Evolutionary conservation across 2,888 invertebrate genomes (phyloP), one percentile per base, ranked within the genome.

Genomic region (Dryomyza anilis): DNA sequence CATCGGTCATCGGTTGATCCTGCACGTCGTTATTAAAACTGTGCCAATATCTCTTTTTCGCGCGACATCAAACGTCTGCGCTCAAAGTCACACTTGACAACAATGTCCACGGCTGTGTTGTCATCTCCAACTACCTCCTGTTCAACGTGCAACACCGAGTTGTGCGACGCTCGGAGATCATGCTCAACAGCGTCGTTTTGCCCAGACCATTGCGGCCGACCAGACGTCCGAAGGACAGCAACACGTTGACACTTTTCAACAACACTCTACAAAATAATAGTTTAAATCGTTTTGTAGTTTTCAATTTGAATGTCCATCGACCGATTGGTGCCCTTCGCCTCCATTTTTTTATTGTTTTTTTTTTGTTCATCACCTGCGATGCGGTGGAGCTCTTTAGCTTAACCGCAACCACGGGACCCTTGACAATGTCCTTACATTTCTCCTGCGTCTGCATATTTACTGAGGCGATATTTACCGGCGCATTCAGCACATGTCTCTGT

Each of bases 61-160:
- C 91, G 88, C 65, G 87, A 86, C 55, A 99, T 81, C 55, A 99
- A 86, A 50, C 84, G 83, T 74, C 91, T 90, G 70, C 98, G 88
- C 65, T 91, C 89, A 3, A 87, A 88, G 84, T 99, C 98, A 85
- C 96, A 96, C 84, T 97, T 92, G 57, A 99, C 85, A 0, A 99
- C 98, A 82, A 96, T 96, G 72, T 98, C 92, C 16, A 99, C 83
- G 0, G 98, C 98, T 36, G 90, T 83, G 0, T 98, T 98, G 5
- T 98, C 96, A 83, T 99, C 95, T 0, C 98, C 99, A 1, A 94
- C 92, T 0, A 99, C 98, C 84, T 99, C 99, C 83, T 99, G 99
- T 83, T 99, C 99, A 1, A 99, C 99, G 77, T 98, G 98, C 53
- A 99, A 85, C 69, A 99, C 91, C 6, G 93, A 90, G 72, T 99